Conservation (phyloP, 1,140 invertebrate genomes). For the Drosophila tropicalis region DNA sequence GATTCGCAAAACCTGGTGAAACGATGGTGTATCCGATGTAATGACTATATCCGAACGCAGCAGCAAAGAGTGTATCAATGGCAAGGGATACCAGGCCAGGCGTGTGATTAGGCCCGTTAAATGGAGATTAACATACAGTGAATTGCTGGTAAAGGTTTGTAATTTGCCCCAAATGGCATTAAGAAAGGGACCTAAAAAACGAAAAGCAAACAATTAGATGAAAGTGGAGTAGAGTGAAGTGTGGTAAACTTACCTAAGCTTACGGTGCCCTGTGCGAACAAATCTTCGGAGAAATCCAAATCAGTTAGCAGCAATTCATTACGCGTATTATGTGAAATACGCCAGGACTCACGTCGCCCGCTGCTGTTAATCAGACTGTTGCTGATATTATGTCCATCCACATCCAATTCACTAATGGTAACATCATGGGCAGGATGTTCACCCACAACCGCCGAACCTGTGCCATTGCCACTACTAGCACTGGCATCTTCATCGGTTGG, state of each 20-base stretch:
- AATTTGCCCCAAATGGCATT: slow-evolving; percentile 92
- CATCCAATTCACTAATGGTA: slow-evolving; percentile 42
- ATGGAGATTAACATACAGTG: slow-evolving; percentile 93
- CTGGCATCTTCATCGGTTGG: slow-evolving; percentile 84
- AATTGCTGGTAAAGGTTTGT: slow-evolving; percentile 93
- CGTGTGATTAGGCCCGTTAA: slow-evolving; percentile 94
- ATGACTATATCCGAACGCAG: slow-evolving; percentile 93
- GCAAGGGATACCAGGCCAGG: slow-evolving; percentile 94
- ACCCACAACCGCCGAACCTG: background rate
- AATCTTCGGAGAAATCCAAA: slow-evolving; percentile 83
- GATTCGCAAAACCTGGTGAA: slow-evolving; percentile 94
- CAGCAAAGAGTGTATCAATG: slow-evolving; percentile 93
- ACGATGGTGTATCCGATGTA: slow-evolving; percentile 94
- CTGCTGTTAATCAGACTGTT: slow-evolving; percentile 39
- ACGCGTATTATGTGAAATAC: slow-evolving; percentile 78
- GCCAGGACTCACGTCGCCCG: slow-evolving; percentile 75
- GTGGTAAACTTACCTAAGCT: slow-evolving; percentile 71
- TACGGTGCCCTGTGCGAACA: slow-evolving; percentile 83
- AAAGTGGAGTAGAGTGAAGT: background rate
- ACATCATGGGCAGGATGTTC: slow-evolving; percentile 28
- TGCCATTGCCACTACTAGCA: slow-evolving; percentile 34
- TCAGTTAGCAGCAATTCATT: slow-evolving; percentile 75
- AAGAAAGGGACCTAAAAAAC: slow-evolving; percentile 90
- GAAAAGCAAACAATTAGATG: background rate
- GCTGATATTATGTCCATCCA: slow-evolving; percentile 56